Evolutionary conservation across 2,888 invertebrate genomes (phyloP).

Genomic region (Silvanus unidentatus): DNA sequence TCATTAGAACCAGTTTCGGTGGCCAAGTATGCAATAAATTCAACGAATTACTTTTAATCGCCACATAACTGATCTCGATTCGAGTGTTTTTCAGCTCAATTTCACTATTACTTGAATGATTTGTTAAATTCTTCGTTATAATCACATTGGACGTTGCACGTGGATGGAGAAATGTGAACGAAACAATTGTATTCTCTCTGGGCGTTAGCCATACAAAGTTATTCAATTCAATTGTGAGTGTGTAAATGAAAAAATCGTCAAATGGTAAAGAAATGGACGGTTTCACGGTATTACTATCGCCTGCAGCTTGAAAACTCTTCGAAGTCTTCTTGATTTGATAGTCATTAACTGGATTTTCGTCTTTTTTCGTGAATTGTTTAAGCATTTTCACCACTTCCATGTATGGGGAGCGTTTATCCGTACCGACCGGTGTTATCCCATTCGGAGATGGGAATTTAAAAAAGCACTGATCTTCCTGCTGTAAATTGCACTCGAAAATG

Average conservation of each 20-base stretch:
- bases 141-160: constrained; percentile 22
- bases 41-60: no score
- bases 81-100: no score
- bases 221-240: constrained; percentile 17
- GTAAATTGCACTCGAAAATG: no score
- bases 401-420: constrained; percentile 29
- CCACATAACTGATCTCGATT: no score
- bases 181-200: constrained; percentile 22
- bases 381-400: constrained; percentile 29
- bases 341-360: neutral
- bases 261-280: no score
- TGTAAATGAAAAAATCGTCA: no score
- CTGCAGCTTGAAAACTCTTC: no score
- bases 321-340: neutral
- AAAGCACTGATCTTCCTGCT: constrained; percentile 15
- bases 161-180: constrained; percentile 39
- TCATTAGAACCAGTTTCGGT: constrained; percentile 31
- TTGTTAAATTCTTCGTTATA: no score
- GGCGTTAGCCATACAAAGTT: constrained; percentile 29
- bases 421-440: constrained; percentile 29
- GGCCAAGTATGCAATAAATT: constrained; percentile 22
- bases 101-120: no score
- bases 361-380: neutral
- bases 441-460: constrained; percentile 33
- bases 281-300: no score